Evolutionary conservation across 2,797 vertebrate species (phyloP).

Genomic region (Catharus ustulatus): DNA sequence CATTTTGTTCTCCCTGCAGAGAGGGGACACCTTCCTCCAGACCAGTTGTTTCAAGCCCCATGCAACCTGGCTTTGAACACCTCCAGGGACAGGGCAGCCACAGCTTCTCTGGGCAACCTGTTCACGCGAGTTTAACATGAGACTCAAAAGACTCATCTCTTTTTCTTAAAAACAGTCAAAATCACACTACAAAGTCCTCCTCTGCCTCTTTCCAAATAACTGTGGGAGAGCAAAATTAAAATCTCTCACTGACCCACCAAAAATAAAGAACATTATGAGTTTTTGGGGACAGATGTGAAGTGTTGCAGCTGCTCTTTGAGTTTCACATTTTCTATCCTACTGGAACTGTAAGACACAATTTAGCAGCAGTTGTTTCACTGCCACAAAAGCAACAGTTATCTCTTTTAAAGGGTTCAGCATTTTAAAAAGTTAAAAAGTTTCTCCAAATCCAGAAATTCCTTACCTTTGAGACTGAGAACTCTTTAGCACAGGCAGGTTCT

Average conservation of each 20-base stretch:
- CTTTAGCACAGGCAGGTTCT: not conserved
- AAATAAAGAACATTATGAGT: not conserved
- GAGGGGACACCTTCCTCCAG: not conserved
- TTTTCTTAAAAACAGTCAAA: not conserved
- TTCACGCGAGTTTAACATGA: not conserved
- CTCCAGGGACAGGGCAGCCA: not conserved
- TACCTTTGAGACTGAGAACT: not conserved
- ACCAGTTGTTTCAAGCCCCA: fast-evolving
- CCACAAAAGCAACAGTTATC: not conserved
- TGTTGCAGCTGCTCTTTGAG: not conserved
- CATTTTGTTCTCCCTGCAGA: not conserved
- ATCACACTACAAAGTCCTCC: not conserved
- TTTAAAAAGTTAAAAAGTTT: not conserved
- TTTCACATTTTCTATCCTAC: not conserved
- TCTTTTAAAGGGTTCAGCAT: not conserved
- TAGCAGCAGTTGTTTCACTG: not conserved
- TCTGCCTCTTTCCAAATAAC: not conserved
- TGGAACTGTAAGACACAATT: not conserved
- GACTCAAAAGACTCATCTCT: not conserved
- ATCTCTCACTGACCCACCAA: not conserved
- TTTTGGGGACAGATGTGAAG: not conserved
- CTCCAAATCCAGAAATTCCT: not conserved
- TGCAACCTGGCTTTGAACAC: not conserved
- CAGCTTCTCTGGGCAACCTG: not conserved
- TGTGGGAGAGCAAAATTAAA: not conserved